Conservation (phyloP, 92 coral and sea anemone genomes). For the Nematostella vectensis region DNA sequence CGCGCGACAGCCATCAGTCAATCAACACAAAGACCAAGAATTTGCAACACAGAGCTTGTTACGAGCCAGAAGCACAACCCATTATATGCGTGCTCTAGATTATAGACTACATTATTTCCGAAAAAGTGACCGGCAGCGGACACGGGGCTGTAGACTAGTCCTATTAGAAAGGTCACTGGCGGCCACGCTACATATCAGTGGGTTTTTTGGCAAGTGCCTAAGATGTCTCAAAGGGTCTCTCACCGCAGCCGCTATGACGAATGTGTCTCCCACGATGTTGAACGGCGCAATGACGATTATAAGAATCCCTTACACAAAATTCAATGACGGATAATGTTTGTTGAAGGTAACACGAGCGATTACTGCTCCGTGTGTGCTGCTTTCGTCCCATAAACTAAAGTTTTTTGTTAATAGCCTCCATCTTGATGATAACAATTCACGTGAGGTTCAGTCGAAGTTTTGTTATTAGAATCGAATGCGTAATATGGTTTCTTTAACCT, state of each 20-base stretch:
- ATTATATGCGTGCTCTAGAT: too few relatives aligned
- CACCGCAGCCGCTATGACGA: not conserved
- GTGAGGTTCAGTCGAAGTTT: too few relatives aligned
- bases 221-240: not conserved
- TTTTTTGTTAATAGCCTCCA: too few relatives aligned
- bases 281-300: not conserved
- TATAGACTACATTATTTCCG: too few relatives aligned
- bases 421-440: too few relatives aligned
- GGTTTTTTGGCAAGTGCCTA: not conserved
- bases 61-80: too few relatives aligned
- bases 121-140: too few relatives aligned
- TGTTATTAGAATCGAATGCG: too few relatives aligned
- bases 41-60: constrained; percentile 1
- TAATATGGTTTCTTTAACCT: too few relatives aligned
- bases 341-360: not conserved
- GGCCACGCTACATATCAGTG: not conserved
- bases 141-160: not conserved
- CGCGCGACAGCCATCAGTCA: not conserved
- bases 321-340: not conserved
- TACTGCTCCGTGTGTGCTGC: not conserved
- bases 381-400: not conserved
- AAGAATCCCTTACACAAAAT: not conserved
- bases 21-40: not conserved
- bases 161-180: not conserved
- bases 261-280: not conserved